Evolutionary conservation across 2,888 invertebrate species (phyloP).

Genomic region (Sthenelais limicola): DNA sequence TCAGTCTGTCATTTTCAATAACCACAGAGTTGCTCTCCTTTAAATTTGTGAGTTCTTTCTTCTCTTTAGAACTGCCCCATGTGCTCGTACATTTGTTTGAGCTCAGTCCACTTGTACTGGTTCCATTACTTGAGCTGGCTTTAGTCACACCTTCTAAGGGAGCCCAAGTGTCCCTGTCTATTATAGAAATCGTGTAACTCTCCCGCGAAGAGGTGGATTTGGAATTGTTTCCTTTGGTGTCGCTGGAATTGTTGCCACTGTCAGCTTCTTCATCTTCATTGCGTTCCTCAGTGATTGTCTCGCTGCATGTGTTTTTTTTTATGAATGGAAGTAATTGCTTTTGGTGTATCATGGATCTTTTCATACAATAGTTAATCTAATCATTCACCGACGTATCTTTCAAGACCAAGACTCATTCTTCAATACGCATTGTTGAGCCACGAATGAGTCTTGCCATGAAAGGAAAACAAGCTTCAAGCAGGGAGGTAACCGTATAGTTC

Average conservation of each 20-base stretch:
- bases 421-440: too few relatives aligned
- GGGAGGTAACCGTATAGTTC: too few relatives aligned
- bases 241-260: conserved; percentile 35
- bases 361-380: too few relatives aligned
- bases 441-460: too few relatives aligned
- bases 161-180: conserved; percentile 23
- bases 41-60: conserved; percentile 17
- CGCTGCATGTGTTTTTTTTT: too few relatives aligned
- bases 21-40: conserved; percentile 11
- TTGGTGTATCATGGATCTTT: too few relatives aligned
- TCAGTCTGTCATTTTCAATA: not conserved
- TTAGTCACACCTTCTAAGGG: too few relatives aligned
- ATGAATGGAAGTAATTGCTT: too few relatives aligned
- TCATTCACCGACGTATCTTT: too few relatives aligned
- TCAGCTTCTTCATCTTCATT: conserved; percentile 25
- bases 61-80: conserved; percentile 19
- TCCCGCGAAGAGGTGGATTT: conserved; percentile 26
- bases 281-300: conserved; percentile 12
- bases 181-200: conserved; percentile 29
- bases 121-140: not conserved
- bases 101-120: not conserved
- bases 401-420: too few relatives aligned
- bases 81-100: not conserved
- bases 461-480: too few relatives aligned
- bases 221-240: conserved; percentile 31